Base-by-base conservation (phyloP, 2,797 vertebrate species). In the Schizopygopsis malacanthus region DNA sequence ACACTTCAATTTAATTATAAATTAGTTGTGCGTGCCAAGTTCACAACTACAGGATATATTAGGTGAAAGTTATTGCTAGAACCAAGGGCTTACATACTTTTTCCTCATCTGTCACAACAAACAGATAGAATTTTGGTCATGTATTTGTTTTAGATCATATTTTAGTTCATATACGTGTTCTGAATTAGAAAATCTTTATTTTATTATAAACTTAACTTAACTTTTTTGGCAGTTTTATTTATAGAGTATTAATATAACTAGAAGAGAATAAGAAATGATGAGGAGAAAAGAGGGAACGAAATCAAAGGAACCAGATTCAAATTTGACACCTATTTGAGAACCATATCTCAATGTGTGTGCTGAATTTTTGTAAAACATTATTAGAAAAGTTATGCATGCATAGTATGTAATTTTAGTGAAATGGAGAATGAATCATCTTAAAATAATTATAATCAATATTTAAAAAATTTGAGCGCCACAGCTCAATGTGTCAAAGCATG, bases 21-120 rank as follows among this genome's bases (percentile, higher is more conserved):
- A 39, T 18, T 56, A 8, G 8, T 9, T 70, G 4, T 41, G 22
- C 47, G n/a, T 37, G 9, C 12, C 47, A 39, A 20, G 70, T 41
- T 25, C 50, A 63, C 18, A 83, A 52, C 15, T 77, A 70, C 47
- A 87, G 13, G 33, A 81, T 71, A 72, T 52, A 15, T 56, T n/a
- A 16, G 43, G 39, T 45, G 78, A 22, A 47, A 12, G 18, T 54
- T 1, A 39, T 56, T 41, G 3, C 18, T 22, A 47, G 54, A 76
- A 20, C 16, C 10, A 76, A 76, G 18, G 33, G 33, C 25, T 61
- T 4, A 61, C 37, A 25, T 78, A 78, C 33, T 77, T 76, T 76
- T 37, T 12, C 4, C 5, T 59, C 3, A 78, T 59, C 12, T 22
- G 3, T 77, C 33, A 41, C 22, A 78, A 78, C 20, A 10, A 37